These are phyloP conservation scores for Panzeria rudis DNA, from an alignment of 2,888 invertebrate species.

Conservation along the genomic window DNA sequence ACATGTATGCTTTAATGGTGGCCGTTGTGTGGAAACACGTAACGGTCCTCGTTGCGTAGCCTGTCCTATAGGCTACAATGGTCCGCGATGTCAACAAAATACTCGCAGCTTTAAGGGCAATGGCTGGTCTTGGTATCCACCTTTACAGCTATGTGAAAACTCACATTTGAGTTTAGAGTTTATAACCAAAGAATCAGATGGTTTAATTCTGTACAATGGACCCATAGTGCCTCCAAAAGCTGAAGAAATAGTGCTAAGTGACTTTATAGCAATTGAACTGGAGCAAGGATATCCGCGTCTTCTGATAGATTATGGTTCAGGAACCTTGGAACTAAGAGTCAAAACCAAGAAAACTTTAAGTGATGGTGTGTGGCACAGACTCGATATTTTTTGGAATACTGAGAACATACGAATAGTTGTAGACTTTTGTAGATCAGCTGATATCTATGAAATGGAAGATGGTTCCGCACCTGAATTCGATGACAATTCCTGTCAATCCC, in stretches of 20 bases:
- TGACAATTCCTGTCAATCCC: slow-evolving; percentile 94
- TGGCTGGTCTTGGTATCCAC: slow-evolving; percentile 99
- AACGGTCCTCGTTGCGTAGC: slow-evolving; percentile 92
- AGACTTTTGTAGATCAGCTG: slow-evolving; percentile 95
- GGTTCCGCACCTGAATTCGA: slow-evolving; percentile 94
- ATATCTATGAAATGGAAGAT: slow-evolving; percentile 93
- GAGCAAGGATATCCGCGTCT: slow-evolving; percentile 95
- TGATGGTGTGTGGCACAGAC: slow-evolving; percentile 98
- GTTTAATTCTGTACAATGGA: slow-evolving; percentile 97
- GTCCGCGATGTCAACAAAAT: slow-evolving; percentile 98
- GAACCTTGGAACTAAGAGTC: slow-evolving; percentile 92
- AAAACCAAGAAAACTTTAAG: slow-evolving; percentile 93
- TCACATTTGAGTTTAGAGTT: slow-evolving; percentile 98
- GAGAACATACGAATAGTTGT: slow-evolving; percentile 96
- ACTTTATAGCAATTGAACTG: slow-evolving; percentile 97
- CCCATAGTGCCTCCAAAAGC: slow-evolving; percentile 96
- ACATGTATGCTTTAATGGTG: slow-evolving; percentile 96
- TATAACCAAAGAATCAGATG: slow-evolving; percentile 94
- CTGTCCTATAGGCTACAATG: slow-evolving; percentile 96
- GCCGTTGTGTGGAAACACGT: slow-evolving; percentile 95
- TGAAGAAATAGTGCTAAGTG: slow-evolving; percentile 91
- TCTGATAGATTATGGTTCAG: slow-evolving; percentile 96
- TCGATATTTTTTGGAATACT: slow-evolving; percentile 97
- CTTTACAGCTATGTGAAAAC: slow-evolving; percentile 96
- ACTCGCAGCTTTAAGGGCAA: slow-evolving; percentile 96